These are phyloP conservation scores for Drosophila merina DNA, from an alignment of 2,888 invertebrate genomes.

Conservation along the genomic window DNA sequence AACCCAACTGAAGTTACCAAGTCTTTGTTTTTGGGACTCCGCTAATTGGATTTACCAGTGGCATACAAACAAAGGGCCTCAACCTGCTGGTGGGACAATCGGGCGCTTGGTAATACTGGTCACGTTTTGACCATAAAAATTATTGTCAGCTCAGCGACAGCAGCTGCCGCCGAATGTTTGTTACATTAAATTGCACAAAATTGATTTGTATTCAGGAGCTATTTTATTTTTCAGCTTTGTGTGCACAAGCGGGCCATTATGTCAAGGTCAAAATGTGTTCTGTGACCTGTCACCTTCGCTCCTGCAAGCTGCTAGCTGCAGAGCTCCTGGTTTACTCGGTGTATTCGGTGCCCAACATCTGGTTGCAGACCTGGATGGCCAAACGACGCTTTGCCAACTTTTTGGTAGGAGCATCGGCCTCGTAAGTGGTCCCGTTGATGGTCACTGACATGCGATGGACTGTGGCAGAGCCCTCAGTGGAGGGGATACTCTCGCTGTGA, in stretches of 20 bases:
- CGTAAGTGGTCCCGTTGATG: background rate
- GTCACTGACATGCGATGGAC: background rate
- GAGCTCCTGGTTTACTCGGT: background rate
- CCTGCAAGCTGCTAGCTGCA: background rate
- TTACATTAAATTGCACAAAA: slow-evolving; percentile 34
- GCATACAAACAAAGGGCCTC: slow-evolving; percentile 7
- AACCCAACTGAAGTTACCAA: slow-evolving; percentile 2
- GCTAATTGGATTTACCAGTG: slow-evolving; percentile 33
- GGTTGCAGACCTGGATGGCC: background rate
- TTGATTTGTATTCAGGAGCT: slow-evolving; percentile 28
- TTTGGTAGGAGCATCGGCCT: background rate
- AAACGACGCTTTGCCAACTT: background rate
- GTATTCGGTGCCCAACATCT: background rate
- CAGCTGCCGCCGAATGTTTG: slow-evolving; percentile 24
- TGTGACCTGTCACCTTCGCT: background rate
- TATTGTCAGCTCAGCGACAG: slow-evolving; percentile 29
- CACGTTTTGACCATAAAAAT: slow-evolving; percentile 27
- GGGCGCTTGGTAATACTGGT: slow-evolving; percentile 18
- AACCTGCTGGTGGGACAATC: slow-evolving; percentile 10
- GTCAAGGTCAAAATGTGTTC: slow-evolving; percentile 20
- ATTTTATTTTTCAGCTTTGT: slow-evolving; percentile 5
- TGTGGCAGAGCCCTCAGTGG: background rate
- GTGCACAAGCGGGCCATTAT: slow-evolving; percentile 4
- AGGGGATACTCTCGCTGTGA: background rate
- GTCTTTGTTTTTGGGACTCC: slow-evolving; percentile 4